phyloP scores from a whole-genome alignment of 2,113 vertebrate species.

The Murina feae region DNA sequence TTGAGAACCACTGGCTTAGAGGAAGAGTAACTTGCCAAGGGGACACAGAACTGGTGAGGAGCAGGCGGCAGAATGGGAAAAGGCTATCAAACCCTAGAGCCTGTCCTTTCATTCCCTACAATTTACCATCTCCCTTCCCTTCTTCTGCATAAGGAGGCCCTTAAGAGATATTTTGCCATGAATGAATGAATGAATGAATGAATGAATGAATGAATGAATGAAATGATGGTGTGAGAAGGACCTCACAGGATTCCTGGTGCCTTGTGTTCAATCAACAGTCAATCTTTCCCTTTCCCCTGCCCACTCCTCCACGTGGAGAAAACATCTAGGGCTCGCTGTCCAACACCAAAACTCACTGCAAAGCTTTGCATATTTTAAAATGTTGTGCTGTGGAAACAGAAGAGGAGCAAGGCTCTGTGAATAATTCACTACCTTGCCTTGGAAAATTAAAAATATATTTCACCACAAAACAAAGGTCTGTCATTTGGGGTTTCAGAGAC shows the following conservation, averaged over 20 bases:
- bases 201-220: background rate
- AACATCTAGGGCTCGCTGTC: slow-evolving; percentile 50
- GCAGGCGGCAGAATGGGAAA: background rate
- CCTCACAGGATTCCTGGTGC: background rate
- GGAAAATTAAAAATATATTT: slow-evolving; percentile 87
- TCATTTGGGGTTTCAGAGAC: slow-evolving; percentile 58
- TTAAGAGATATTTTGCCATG: background rate
- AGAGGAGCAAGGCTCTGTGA: slow-evolving; percentile 74
- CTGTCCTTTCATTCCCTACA: background rate
- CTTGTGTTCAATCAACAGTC: background rate
- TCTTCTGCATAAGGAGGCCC: background rate
- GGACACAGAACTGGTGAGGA: background rate
- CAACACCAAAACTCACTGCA: slow-evolving; percentile 56
- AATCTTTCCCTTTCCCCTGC: background rate
- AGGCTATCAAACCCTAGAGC: fast-evolving
- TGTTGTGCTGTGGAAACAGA: slow-evolving; percentile 76
- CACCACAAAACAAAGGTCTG: slow-evolving; percentile 70
- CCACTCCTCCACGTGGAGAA: background rate
- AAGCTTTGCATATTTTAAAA: slow-evolving; percentile 81
- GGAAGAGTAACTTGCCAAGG: background rate
- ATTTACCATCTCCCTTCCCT: fast-evolving
- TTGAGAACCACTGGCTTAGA: too few species aligned
- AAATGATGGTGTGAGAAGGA: background rate
- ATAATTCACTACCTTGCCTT: slow-evolving; percentile 78
- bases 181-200: background rate